These are phyloP conservation scores for Hemibagrus guttatus DNA, from an alignment of 2,797 vertebrate genomes.

Conservation along the genomic window DNA sequence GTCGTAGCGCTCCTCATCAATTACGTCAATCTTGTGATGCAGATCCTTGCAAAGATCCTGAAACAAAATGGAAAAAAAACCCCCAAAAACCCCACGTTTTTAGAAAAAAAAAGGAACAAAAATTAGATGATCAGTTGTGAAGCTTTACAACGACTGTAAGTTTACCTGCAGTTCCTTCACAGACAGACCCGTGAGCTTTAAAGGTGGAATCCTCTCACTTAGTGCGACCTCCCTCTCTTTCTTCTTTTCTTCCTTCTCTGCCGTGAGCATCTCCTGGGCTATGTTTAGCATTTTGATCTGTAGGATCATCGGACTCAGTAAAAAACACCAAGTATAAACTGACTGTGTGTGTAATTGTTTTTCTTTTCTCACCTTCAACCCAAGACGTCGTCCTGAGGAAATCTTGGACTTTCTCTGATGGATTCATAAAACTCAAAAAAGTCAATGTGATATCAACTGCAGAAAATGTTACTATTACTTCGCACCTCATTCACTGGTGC, in stretches of 20 bases:
- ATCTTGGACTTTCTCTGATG: conserved; percentile 68
- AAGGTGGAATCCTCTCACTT: conserved; percentile 66
- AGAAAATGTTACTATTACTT: not conserved
- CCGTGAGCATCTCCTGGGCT: conserved; percentile 68
- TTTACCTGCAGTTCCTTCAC: conserved; percentile 65
- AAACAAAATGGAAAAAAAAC: not conserved
- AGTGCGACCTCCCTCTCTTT: conserved; percentile 63
- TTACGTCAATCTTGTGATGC: conserved; percentile 61
- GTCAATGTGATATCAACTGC: not conserved
- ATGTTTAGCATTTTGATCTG: conserved; percentile 69
- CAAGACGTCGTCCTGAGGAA: conserved; percentile 66
- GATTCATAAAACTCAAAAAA: not conserved
- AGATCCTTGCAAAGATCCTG: conserved; percentile 72
- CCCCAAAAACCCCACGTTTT: not conserved
- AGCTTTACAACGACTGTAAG: not conserved
- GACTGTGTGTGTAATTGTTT: not conserved
- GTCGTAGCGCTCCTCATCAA: conserved; percentile 66
- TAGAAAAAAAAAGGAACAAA: not conserved
- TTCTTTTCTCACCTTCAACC: conserved; percentile 66
- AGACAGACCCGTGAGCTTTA: conserved; percentile 63
- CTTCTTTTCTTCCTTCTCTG: conserved; percentile 59
- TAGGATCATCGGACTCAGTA: not conserved
- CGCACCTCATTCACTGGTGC: not conserved
- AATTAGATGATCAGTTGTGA: not conserved
- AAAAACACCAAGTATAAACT: not conserved